Percentiles rank a stretch among this genome's conserved stretches.
Evolutionary conservation across 2,797 vertebrate genomes (phyloP).

Genomic region (Nasua narica): DNA sequence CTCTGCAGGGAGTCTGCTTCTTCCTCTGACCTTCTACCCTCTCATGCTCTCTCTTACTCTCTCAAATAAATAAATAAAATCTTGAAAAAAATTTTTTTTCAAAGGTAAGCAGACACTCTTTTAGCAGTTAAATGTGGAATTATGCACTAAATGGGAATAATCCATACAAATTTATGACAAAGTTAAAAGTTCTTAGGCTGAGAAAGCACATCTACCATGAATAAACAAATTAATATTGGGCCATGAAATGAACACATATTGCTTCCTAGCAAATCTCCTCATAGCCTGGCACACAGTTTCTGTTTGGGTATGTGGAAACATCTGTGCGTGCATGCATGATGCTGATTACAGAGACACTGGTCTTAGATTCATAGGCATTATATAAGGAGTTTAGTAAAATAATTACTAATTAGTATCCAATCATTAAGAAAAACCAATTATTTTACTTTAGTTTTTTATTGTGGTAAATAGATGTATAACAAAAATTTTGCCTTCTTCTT

Average conservation of each 20-base stretch:
- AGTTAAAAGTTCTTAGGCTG: neutral
- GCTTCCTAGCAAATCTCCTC: neutral
- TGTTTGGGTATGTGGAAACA: neutral
- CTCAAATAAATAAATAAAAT: too few species aligned
- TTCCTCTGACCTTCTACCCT: too few species aligned
- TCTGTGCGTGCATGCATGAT: fast-evolving
- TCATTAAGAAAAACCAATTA: neutral
- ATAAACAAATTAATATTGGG: neutral
- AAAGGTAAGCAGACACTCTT: neutral
- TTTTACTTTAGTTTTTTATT: neutral
- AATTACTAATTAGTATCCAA: neutral
- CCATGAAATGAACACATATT: neutral
- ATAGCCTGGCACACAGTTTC: neutral
- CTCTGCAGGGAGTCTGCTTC: too few species aligned
- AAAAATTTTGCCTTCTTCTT: neutral
- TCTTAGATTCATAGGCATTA: neutral
- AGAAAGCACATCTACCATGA: neutral
- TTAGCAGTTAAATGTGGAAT: neutral
- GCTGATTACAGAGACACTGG: neutral
- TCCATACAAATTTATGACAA: neutral
- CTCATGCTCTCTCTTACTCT: too few species aligned
- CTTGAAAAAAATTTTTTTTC: too few species aligned
- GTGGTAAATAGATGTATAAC: neutral
- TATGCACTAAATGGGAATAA: neutral
- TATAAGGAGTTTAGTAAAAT: neutral